Evolutionary conservation across 2,888 invertebrate genomes (phyloP).

Genomic region (Eupsilia transversa): DNA sequence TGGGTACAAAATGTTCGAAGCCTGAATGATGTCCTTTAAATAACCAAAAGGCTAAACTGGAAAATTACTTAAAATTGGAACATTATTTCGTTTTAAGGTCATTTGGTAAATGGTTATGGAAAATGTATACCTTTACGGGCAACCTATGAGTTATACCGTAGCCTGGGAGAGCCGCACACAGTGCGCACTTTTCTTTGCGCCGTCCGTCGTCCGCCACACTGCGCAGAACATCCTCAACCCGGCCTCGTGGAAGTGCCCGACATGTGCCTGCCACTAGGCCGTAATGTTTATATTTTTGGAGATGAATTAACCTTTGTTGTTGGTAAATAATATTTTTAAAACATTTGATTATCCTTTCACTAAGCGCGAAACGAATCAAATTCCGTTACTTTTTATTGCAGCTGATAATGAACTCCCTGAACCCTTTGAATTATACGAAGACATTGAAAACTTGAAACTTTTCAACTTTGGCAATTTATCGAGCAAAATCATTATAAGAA

Average conservation of each 20-base stretch:
- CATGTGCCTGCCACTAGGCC: conserved; percentile 73
- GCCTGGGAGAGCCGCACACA: conserved; percentile 87
- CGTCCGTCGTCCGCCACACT: conserved; percentile 75
- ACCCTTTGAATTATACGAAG: conserved; percentile 41
- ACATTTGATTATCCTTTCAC: not conserved
- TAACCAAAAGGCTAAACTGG: not conserved
- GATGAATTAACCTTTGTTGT: conserved; percentile 80
- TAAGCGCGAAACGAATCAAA: not conserved
- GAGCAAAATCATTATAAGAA: conserved; percentile 78
- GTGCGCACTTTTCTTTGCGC: conserved; percentile 82
- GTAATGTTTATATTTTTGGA: conserved; percentile 80
- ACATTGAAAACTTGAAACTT: conserved; percentile 70
- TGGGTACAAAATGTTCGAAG: no score
- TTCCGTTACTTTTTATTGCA: conserved; percentile 61
- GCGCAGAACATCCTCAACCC: conserved; percentile 67
- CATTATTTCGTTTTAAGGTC: conserved; percentile 71
- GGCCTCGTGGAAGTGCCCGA: conserved; percentile 71
- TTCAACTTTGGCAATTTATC: conserved; percentile 83
- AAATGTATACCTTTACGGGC: conserved; percentile 84
- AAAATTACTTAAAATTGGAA: conserved; percentile 1
- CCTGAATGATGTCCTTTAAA: no score
- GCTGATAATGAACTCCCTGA: conserved; percentile 67
- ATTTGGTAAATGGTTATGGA: conserved; percentile 78
- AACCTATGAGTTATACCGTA: conserved; percentile 84
- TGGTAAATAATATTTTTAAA: conserved; percentile 68